These are phyloP conservation scores for Ochropleura plecta DNA, from an alignment of 2,888 invertebrate genomes.

Conservation along the genomic window DNA sequence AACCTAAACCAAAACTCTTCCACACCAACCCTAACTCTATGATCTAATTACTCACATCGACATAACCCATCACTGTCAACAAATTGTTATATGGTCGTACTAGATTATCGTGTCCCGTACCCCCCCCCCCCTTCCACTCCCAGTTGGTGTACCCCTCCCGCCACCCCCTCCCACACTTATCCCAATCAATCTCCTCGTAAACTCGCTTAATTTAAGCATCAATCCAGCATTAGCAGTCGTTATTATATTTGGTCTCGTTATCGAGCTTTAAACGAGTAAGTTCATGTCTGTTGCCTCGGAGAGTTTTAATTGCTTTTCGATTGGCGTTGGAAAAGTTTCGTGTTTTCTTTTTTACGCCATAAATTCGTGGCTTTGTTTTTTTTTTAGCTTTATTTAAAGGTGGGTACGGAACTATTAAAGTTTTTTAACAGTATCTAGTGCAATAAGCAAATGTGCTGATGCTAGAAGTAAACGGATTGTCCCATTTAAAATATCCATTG, in stretches of 20 bases:
- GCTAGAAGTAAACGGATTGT: no score
- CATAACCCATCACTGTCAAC: slow-evolving; percentile 68
- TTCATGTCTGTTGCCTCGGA: slow-evolving; percentile 43
- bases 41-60: slow-evolving; percentile 60
- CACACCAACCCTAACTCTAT: slow-evolving; percentile 45
- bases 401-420: no score
- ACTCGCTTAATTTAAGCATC: slow-evolving; percentile 84
- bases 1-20: neutral
- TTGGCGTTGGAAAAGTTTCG: slow-evolving; percentile 8
- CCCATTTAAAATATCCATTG: no score
- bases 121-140: slow-evolving; percentile 47
- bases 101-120: slow-evolving; percentile 73
- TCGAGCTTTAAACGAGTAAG: slow-evolving; percentile 58
- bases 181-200: slow-evolving; percentile 84
- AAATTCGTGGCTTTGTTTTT: no score
- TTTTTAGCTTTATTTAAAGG: no score
- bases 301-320: slow-evolving; percentile 63
- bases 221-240: slow-evolving; percentile 83
- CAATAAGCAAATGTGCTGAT: no score
- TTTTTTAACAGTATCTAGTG: no score
- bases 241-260: slow-evolving; percentile 78
- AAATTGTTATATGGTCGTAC: slow-evolving; percentile 80
- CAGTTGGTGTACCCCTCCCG: slow-evolving; percentile 12
- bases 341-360: slow-evolving; percentile 2
- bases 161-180: slow-evolving; percentile 69